A percentile compares a stretch with the other conserved stretches of the same genome.
These are phyloP conservation scores for Osmoderma eremita DNA, from an alignment of 2,888 invertebrate genomes.

Conservation along the genomic window DNA sequence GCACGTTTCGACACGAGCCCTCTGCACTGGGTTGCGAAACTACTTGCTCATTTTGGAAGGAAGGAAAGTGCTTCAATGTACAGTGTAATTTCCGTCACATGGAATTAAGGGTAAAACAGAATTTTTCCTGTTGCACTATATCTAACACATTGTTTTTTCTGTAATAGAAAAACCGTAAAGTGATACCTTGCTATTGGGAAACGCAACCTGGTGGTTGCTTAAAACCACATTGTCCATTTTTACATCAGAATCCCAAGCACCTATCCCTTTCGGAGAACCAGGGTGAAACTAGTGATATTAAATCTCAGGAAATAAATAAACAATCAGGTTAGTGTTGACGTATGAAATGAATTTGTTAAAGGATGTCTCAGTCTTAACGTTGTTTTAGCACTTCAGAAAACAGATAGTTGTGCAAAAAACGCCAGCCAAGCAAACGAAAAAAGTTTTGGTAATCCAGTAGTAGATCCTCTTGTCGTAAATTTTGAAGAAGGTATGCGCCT, in stretches of 20 bases:
- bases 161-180: constrained; percentile 81
- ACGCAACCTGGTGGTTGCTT: constrained; percentile 85
- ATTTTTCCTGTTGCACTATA: not conserved
- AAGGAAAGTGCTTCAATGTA: constrained; percentile 81
- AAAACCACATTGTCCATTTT: constrained; percentile 86
- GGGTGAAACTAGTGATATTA: constrained; percentile 48
- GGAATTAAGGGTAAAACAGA: constrained; percentile 76
- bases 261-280: constrained; percentile 47
- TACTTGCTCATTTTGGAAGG: constrained; percentile 84
- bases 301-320: constrained; percentile 43
- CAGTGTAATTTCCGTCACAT: constrained; percentile 86
- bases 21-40: constrained; percentile 84
- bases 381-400: constrained; percentile 44
- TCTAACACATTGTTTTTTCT: constrained; percentile 22
- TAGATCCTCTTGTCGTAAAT: constrained; percentile 79
- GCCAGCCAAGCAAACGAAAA: constrained; percentile 54
- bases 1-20: constrained; percentile 86
- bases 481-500: constrained; percentile 86
- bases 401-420: constrained; percentile 48
- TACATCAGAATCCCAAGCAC: constrained; percentile 69
- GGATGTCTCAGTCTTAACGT: constrained; percentile 32
- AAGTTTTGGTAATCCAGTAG: constrained; percentile 63
- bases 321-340: constrained; percentile 35
- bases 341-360: constrained; percentile 3
- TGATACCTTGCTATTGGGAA: constrained; percentile 89